Percentiles rank a stretch among this genome's conserved stretches.
These are phyloP conservation scores for Chelidonichthys spinosus DNA, from an alignment of 2,797 vertebrate species.

Conservation along the genomic window DNA sequence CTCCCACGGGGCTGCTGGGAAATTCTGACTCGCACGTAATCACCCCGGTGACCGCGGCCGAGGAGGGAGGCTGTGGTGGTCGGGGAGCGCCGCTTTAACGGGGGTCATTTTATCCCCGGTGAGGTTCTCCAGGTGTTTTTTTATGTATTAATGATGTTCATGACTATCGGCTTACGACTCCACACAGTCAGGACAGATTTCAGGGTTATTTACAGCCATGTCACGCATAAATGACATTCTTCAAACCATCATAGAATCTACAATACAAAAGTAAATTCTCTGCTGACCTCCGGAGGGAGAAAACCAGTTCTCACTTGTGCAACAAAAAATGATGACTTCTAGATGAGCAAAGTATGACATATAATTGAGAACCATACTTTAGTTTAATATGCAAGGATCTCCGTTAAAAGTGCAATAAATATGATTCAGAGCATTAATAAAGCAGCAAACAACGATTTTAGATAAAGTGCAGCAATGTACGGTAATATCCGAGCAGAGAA, in stretches of 20 bases:
- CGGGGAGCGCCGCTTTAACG: conserved; percentile 18
- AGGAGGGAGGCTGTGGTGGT: conserved; percentile 14
- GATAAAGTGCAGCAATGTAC: too few relatives aligned
- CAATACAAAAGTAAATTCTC: background rate
- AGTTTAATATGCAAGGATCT: background rate
- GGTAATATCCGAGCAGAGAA: too few relatives aligned
- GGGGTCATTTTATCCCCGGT: conserved; percentile 10
- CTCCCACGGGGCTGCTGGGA: conserved; percentile 41
- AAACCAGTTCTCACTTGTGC: background rate
- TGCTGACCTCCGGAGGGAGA: background rate
- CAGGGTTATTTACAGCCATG: background rate
- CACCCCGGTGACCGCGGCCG: conserved; percentile 38
- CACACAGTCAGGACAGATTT: background rate
- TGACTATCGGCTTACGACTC: background rate
- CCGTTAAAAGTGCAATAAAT: too few relatives aligned
- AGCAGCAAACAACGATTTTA: too few relatives aligned
- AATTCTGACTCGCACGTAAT: conserved; percentile 43
- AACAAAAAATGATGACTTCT: background rate
- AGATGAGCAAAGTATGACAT: background rate
- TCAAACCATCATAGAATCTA: background rate
- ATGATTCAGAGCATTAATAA: too few relatives aligned
- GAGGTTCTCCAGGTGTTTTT: background rate
- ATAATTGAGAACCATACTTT: background rate
- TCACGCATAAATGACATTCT: background rate
- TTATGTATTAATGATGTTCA: background rate